Evolutionary conservation across 2,797 vertebrate species (phyloP).

Genomic region (Geotrypetes seraphini): DNA sequence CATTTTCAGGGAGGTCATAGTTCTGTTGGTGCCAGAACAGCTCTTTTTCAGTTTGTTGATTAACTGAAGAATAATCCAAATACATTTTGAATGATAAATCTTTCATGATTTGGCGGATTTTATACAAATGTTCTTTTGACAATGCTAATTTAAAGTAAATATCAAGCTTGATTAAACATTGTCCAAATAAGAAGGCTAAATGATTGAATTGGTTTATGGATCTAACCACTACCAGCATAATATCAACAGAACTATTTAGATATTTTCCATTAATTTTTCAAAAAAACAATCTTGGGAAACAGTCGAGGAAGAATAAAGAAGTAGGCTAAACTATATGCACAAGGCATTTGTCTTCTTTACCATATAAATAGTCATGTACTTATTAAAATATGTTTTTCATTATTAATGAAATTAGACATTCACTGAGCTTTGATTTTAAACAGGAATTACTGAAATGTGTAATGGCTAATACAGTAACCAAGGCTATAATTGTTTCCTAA

Average conservation of each 20-base stretch:
- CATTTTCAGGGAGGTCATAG: slow-evolving; percentile 47
- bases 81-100: slow-evolving; percentile 92
- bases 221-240: slow-evolving; percentile 75
- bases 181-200: slow-evolving; percentile 79
- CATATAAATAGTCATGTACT: slow-evolving; percentile 58
- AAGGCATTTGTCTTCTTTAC: slow-evolving; percentile 59
- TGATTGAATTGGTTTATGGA: slow-evolving; percentile 85
- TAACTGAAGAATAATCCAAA: slow-evolving; percentile 87
- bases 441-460: slow-evolving; percentile 34
- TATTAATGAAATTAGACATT: slow-evolving; percentile 56
- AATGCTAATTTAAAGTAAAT: slow-evolving; percentile 97
- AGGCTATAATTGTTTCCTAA: slow-evolving; percentile 27
- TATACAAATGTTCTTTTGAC: slow-evolving; percentile 88
- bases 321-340: slow-evolving; percentile 47
- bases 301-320: slow-evolving; percentile 46
- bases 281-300: slow-evolving; percentile 53
- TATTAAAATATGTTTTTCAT: slow-evolving; percentile 62
- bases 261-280: slow-evolving; percentile 65
- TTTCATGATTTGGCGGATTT: slow-evolving; percentile 95
- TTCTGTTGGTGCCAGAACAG: slow-evolving; percentile 47
- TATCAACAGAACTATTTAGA: slow-evolving; percentile 91
- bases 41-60: slow-evolving; percentile 69
- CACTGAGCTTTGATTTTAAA: slow-evolving; percentile 34
- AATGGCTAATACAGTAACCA: slow-evolving; percentile 29
- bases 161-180: slow-evolving; percentile 92